A percentile compares a stretch with the other conserved stretches of the same genome.
Evolutionary conservation across 2,113 vertebrate genomes (phyloP).

Genomic region (Leptocoma aspasia): DNA sequence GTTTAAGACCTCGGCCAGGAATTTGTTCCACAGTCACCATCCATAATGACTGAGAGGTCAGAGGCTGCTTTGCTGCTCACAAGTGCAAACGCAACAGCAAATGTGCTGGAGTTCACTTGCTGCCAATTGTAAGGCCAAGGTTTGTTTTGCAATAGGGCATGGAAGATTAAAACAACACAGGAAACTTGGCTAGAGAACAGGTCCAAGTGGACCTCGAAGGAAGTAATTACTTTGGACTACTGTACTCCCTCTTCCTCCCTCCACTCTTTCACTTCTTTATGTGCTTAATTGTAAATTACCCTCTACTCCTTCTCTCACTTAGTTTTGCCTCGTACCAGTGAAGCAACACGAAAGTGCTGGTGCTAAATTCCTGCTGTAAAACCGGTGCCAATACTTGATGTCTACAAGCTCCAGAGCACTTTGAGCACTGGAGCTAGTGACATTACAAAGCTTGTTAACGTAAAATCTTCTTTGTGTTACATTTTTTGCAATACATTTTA

Average conservation of each 20-base stretch:
- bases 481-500: slow-evolving; percentile 67
- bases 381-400: neutral
- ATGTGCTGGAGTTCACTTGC: neutral
- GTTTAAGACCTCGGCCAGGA: slow-evolving; percentile 47
- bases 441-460: slow-evolving; percentile 67
- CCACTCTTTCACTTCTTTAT: slow-evolving; percentile 13
- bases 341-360: neutral
- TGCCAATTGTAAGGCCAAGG: neutral
- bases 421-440: slow-evolving; percentile 8
- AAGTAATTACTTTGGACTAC: slow-evolving; percentile 30
- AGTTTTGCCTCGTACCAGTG: slow-evolving; percentile 1
- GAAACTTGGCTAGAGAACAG: neutral
- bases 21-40: slow-evolving; percentile 28
- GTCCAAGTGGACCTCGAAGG: slow-evolving; percentile 15
- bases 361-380: neutral
- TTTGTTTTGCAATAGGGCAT: slow-evolving; percentile 20
- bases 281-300: slow-evolving; percentile 51
- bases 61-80: neutral
- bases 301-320: neutral
- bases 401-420: neutral
- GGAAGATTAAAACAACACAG: slow-evolving; percentile 38
- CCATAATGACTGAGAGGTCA: slow-evolving; percentile 38
- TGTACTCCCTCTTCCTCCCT: neutral
- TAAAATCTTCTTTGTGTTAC: slow-evolving; percentile 65
- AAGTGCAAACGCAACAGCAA: neutral